Conservation (phyloP, 2,113 vertebrate genomes). For the Sus scrofa region DNA sequence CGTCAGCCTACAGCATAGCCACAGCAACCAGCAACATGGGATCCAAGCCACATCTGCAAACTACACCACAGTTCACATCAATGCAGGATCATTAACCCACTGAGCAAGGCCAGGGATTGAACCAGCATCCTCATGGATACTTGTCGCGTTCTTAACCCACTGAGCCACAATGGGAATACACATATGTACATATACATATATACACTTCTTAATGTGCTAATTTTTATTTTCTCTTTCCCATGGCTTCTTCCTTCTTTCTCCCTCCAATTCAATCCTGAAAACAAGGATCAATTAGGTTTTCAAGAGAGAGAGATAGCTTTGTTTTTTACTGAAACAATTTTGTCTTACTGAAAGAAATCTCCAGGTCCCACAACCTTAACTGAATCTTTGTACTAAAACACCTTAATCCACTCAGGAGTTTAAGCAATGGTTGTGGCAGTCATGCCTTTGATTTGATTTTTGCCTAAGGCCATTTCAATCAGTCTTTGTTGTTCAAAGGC, state of each 20-base stretch:
- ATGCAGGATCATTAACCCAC: too few relatives aligned
- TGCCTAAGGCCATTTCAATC: background rate
- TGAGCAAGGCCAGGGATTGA: too few relatives aligned
- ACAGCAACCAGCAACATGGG: too few relatives aligned
- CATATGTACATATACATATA: background rate
- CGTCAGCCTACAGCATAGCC: too few relatives aligned
- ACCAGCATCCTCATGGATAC: too few relatives aligned
- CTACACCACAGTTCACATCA: too few relatives aligned
- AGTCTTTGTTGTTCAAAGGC: constrained; percentile 26
- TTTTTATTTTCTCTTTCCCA: background rate
- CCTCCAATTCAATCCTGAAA: background rate
- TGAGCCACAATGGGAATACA: too few relatives aligned
- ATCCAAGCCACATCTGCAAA: too few relatives aligned
- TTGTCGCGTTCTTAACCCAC: too few relatives aligned
- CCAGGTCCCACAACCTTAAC: background rate
- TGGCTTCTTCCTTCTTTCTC: background rate
- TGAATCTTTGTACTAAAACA: constrained; percentile 6
- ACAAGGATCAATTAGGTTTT: background rate
- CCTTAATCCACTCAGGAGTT: background rate
- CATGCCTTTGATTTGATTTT: background rate
- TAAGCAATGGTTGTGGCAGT: background rate
- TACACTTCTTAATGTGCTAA: background rate
- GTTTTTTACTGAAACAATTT: background rate
- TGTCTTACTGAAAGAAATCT: background rate
- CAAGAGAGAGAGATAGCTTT: background rate